Evolutionary conservation across 1,140 invertebrate species (phyloP), one percentile per base, ranked within the genome.

Genomic region (Zaprionus kolodkinae): DNA sequence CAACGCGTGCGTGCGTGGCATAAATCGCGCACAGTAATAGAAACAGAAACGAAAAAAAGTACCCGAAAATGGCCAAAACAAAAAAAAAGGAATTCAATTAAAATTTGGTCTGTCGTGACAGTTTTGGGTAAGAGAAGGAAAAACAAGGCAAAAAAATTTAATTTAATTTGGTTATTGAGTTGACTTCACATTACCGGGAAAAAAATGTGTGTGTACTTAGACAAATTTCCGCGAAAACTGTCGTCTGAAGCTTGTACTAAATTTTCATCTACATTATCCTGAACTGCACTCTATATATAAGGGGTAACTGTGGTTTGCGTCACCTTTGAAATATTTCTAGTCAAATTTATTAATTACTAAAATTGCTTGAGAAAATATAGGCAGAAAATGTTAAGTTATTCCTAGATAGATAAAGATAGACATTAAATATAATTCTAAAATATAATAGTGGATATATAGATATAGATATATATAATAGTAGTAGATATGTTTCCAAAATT

Each of bases 1-100:
- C 45, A 11, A 61, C 64, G 69, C 76, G 79, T 87, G 83, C 66
- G 6, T 69, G 40, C 17, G 12, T 35, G 55, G 65, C 76, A 78
- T 83, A 72, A 86, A 83, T 82, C 40, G 69, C 2, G 10, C 9
- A 12, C 10, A 11, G 54, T 27, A 50, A 52, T 27, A 50, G 12
- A 17, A 17, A 21, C 21, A 21, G 21, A 21, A 21, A 21, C 21
- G 5, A 9, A 12, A 25, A 50, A 50, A 21, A 11, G 10, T 50
- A 15, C 17, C 17, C 45, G 0, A 50, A 50, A 50, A 4, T 50
- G 17, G 10, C 2, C 1, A 50, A 6, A 17, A 48, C 3, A 30
- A 30, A 30, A 30, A 30, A 30, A 6, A 25, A 50, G 17, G 17
- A 50, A 50, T 50, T 50, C 45, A 50, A 50, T 50, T 50, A 50